Percentiles rank a stretch among this genome's conserved stretches.
phyloP scores from a whole-genome alignment of 2,888 invertebrate species.

The Plagodis dolabraria region DNA sequence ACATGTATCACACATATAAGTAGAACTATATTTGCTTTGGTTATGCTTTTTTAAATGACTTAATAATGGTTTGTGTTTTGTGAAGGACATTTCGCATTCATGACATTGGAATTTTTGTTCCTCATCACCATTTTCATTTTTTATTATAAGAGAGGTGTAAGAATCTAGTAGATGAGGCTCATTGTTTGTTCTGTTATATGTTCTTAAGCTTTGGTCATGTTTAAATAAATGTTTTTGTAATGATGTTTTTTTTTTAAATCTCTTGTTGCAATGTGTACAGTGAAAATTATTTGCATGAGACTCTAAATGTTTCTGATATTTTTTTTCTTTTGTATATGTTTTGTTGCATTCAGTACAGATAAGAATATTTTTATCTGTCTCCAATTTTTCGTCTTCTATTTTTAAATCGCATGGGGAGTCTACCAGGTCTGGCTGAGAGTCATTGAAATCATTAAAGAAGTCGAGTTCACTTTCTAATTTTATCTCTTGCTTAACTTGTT shows the following conservation, averaged over 20 bases:
- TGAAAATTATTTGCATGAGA: constrained; percentile 58
- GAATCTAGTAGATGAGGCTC: not conserved
- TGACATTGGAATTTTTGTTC: constrained; percentile 67
- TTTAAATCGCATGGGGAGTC: constrained; percentile 30
- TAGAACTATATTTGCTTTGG: constrained; percentile 42
- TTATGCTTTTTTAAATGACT: constrained; percentile 65
- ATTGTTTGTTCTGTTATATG: not conserved
- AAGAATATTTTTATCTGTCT: constrained; percentile 33
- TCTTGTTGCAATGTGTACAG: constrained; percentile 62
- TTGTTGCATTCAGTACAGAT: constrained; percentile 77
- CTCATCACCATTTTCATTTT: constrained; percentile 46
- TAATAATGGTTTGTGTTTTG: constrained; percentile 78
- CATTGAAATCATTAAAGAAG: constrained; percentile 36
- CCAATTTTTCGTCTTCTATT: not conserved
- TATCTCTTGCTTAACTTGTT: constrained; percentile 50
- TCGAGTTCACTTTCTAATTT: constrained; percentile 49
- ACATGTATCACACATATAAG: constrained; percentile 75
- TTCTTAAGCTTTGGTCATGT: constrained; percentile 39
- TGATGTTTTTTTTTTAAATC: constrained; percentile 53
- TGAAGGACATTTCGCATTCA: constrained; percentile 81
- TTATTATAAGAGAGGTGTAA: constrained; percentile 7
- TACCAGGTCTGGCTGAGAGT: constrained; percentile 35
- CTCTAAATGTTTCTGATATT: constrained; percentile 74
- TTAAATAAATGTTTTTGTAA: constrained; percentile 65
- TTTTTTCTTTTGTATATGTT: constrained; percentile 71